A percentile compares a stretch with the other conserved stretches of the same genome.
Conservation (phyloP, 2,113 vertebrate genomes). For the Mionectes macconnelli region DNA sequence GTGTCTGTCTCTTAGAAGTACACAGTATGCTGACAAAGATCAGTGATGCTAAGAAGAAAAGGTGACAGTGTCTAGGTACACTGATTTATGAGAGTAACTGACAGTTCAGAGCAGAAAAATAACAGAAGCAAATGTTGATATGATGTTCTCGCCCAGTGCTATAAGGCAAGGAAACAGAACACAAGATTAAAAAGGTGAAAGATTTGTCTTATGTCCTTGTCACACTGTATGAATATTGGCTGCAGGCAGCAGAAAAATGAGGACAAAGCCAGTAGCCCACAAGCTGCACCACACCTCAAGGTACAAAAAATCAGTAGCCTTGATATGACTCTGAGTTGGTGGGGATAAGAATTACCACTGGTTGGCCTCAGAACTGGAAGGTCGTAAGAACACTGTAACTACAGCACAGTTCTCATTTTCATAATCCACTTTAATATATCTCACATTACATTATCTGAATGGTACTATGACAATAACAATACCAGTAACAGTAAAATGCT, state of each 20-base stretch:
- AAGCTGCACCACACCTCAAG: neutral
- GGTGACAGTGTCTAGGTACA: neutral
- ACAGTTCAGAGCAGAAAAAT: constrained; percentile 15
- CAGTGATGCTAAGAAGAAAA: neutral
- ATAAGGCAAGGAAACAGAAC: neutral
- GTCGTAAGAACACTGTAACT: neutral
- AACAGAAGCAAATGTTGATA: neutral
- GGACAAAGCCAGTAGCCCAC: neutral
- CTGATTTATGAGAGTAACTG: neutral
- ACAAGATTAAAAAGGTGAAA: neutral
- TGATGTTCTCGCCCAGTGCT: neutral
- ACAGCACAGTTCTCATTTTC: neutral
- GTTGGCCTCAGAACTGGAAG: neutral
- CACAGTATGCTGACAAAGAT: neutral
- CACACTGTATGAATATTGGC: neutral
- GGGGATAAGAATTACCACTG: neutral
- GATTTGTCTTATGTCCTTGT: neutral
- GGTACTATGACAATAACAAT: neutral
- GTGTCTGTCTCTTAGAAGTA: neutral
- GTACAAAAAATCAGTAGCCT: neutral
- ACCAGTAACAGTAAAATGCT: neutral
- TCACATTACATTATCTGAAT: neutral
- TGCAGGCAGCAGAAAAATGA: neutral
- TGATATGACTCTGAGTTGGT: neutral
- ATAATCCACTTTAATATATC: neutral